A percentile compares a stretch with the other conserved stretches of the same genome.
Conservation (phyloP, 2,113 vertebrate genomes). For the Leucopsar rothschildi region DNA sequence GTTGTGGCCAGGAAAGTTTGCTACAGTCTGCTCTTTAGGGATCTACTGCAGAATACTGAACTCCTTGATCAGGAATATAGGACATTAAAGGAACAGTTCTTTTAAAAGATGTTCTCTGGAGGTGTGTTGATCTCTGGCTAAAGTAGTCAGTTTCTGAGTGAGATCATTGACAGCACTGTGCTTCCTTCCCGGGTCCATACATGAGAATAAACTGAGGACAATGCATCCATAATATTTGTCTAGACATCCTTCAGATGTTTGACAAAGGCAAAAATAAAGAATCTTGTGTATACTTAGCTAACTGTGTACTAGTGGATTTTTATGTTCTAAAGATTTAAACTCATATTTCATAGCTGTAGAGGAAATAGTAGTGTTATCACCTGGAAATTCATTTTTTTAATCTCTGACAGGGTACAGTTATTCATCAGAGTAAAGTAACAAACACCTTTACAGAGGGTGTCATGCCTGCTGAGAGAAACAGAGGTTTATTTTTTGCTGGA, state of each 20-base stretch:
- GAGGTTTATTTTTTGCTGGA: not conserved
- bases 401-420: not conserved
- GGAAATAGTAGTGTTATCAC: not conserved
- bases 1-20: not conserved
- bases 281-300: not conserved
- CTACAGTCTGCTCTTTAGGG: not conserved
- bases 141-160: not conserved
- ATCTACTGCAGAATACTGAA: not conserved
- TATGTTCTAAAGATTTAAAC: not conserved
- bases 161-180: not conserved
- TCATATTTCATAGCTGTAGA: not conserved
- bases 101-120: not conserved
- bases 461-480: not conserved
- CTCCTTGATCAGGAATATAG: not conserved
- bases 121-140: not conserved
- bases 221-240: not conserved
- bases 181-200: not conserved
- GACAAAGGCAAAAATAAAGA: not conserved
- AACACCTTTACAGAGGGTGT: not conserved
- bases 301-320: not conserved
- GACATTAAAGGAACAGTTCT: not conserved
- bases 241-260: not conserved
- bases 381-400: not conserved
- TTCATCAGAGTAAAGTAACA: not conserved
- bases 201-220: not conserved